Base-by-base conservation (phyloP, 2,113 vertebrate species). In the Lonchura striata region DNA sequence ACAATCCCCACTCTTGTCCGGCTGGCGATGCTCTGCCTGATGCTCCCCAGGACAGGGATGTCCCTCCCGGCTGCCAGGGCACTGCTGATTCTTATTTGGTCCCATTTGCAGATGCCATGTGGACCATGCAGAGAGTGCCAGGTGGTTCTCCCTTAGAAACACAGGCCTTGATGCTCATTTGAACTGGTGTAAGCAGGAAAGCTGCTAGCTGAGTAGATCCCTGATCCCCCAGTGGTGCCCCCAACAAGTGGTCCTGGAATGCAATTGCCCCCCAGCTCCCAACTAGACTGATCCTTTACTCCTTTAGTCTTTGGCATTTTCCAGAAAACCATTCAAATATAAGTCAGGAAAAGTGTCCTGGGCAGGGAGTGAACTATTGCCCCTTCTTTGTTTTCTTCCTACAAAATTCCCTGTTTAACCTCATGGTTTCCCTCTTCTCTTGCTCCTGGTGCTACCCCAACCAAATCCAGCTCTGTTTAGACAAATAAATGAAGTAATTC, bases 81-180 rank as follows among this genome's bases (percentile, higher is more conserved):
- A 7, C 44, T 68, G 14, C 63, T 77, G 53, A 4, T 18, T 60
- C 9, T 1, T 3, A 7, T 37, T 44, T n/a, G 12, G 25, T 61
- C 37, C 37, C 3, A 8, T 59, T 19, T 31, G 27, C 31, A 74
- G 59, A 18, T 50, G 59, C 24, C 42, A 42, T 0, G 0, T n/a
- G 23, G 35, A 50, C 16, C 13, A 25, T 6, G n/a, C n/a, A 53
- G 37, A 44, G 44, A 27, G 22, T 10, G 22, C 3, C 56, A 35
- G 0, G 0, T 23, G 16, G 9, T 46, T 60, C 22, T 69, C 30
- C 37, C 63, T 61, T 76, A 31, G 46, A 74, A 90, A 46, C 10
- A 7, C 4, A 22, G 13, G 7, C 49, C 0, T 0, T 41, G 64
- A 17, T 5, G 9, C 7, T 63, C 8, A 4, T 31, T 13, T 84